Conservation (phyloP, 2,888 invertebrate genomes). For the Subacronicta megacephala region DNA sequence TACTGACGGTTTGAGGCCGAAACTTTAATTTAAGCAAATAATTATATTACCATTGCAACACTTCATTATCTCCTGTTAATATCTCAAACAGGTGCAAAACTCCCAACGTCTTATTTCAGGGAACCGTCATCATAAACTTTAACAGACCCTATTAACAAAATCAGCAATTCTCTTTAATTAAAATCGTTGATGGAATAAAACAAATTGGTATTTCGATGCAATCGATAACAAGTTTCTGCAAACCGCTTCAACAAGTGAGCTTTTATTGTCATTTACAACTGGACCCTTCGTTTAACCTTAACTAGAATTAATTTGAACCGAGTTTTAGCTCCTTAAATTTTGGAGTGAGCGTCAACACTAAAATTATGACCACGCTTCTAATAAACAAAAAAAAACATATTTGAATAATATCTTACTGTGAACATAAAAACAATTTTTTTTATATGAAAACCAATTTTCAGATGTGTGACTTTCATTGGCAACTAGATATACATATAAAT, state of each 20-base stretch:
- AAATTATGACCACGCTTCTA: too few species aligned
- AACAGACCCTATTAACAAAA: constrained; percentile 30
- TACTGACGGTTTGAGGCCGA: not conserved
- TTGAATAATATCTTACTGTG: too few species aligned
- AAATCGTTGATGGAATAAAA: constrained; percentile 41
- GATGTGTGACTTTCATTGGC: too few species aligned
- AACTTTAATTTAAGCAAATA: not conserved
- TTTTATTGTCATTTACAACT: constrained; percentile 39
- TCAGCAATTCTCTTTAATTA: constrained; percentile 39
- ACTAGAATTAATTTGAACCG: not conserved
- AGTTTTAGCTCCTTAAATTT: not conserved
- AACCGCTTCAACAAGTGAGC: constrained; percentile 30
- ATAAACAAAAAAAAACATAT: too few species aligned
- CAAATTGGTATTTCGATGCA: constrained; percentile 38
- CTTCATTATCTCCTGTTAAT: constrained; percentile 21
- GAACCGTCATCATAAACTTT: constrained; percentile 32
- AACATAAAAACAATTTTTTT: too few species aligned
- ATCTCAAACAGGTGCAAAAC: constrained; percentile 22
- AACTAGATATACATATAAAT: too few species aligned
- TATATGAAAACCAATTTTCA: too few species aligned
- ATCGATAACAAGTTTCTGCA: constrained; percentile 41
- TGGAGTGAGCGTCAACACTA: not conserved
- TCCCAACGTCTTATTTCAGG: constrained; percentile 21
- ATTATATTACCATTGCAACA: constrained; percentile 8
- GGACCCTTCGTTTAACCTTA: constrained; percentile 24